Base-by-base conservation (phyloP, 2,888 invertebrate species). In the Amorpha juglandis region DNA sequence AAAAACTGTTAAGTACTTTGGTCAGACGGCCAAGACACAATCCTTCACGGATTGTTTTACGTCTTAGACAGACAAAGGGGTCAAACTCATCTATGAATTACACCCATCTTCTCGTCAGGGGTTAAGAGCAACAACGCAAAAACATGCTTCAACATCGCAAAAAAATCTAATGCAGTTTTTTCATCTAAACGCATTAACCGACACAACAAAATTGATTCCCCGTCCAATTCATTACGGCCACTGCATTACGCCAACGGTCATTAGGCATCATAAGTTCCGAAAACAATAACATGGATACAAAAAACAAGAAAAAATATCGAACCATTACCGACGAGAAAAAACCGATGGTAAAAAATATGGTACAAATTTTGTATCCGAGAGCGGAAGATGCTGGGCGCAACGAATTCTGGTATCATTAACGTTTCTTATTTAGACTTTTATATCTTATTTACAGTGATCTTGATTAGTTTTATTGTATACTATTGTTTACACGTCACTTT, bases 401-500 rank as follows among this genome's bases (percentile, higher is more conserved):
- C 92, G 90, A 91, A 92, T 91, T 79, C 79, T 72, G 78, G 82
- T 86, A 89, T 91, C 90, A 91, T 91, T 91, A 76, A 76, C 75
- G 78, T 82, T 78, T 78, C 81, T 83, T 82, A 81, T 82, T 86
- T 77, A 75, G 76, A 75, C 78, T 83, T 79, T 84, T 79, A 78
- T 68, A 62, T 79, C 81, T 83, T 82, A 81, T 81, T 86, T 77
- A 35, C 33, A 27, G 27, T 33, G n/a, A n/a, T 14, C 38, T 58
- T 58, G 58, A 58, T 58, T 58, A 45, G 45, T 45, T 45, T 45
- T 38, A 9, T 38, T 42, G 42, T 58, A 0, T 48, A 38, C 11
- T 51, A 38, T 58, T 58, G 42, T 58, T 58, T 58, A 42, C 42
- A 19, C 11, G 19, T 42, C 11, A 19, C 19, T 42, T 11, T 33